Conservation (phyloP, 2,888 invertebrate genomes). For the Galerucella pusilla region DNA sequence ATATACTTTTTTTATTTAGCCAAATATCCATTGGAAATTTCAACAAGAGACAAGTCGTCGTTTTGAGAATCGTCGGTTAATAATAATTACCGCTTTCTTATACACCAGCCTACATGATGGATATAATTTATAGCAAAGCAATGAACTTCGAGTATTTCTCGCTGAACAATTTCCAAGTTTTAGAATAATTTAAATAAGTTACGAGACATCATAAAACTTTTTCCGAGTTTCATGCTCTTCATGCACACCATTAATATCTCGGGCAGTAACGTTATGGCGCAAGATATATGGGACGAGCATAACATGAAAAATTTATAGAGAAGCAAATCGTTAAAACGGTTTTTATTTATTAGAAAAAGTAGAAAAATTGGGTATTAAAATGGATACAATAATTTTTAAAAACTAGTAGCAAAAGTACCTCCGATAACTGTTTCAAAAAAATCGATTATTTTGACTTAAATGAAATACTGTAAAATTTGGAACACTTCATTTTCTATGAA, state of each 20-base stretch:
- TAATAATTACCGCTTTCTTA: background rate
- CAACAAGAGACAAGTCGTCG: background rate
- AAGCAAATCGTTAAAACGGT: background rate
- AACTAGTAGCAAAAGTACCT: no score
- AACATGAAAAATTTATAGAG: background rate
- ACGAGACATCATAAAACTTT: slow-evolving; percentile 18
- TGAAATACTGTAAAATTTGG: no score
- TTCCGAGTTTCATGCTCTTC: slow-evolving; percentile 11
- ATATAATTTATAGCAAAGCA: slow-evolving; percentile 17
- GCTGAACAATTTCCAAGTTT: slow-evolving; percentile 13
- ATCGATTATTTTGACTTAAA: no score
- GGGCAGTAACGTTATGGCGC: slow-evolving; percentile 12
- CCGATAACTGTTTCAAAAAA: no score
- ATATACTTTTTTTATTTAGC: no score
- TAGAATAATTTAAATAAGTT: slow-evolving; percentile 26
- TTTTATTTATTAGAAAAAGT: background rate
- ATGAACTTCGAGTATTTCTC: slow-evolving; percentile 13
- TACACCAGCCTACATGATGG: background rate
- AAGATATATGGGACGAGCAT: slow-evolving; percentile 4
- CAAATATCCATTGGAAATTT: no score
- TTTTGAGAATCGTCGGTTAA: background rate
- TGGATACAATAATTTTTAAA: no score
- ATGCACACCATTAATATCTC: slow-evolving; percentile 25
- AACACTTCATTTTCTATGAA: no score
- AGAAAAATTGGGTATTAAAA: background rate